Evolutionary conservation across 2,888 invertebrate genomes (phyloP).

Genomic region (Thalpophila matura): DNA sequence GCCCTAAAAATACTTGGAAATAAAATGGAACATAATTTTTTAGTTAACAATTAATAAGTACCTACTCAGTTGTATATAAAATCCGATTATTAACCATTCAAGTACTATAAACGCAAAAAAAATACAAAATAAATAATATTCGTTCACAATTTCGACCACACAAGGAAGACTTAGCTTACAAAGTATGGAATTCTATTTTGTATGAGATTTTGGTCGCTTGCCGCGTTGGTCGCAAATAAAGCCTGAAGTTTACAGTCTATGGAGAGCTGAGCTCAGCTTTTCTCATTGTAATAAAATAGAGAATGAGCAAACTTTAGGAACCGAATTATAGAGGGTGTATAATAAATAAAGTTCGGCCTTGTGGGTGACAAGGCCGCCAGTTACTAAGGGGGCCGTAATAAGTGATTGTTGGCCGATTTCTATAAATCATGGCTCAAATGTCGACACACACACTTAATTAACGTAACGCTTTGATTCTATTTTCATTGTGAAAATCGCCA

Average conservation of each 20-base stretch:
- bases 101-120: constrained; percentile 12
- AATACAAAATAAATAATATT: constrained; percentile 8
- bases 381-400: background rate
- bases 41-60: background rate
- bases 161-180: constrained; percentile 16
- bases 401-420: constrained; percentile 25
- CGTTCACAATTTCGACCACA: constrained; percentile 6
- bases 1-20: too few relatives aligned
- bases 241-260: constrained; percentile 42
- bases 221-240: constrained; percentile 33
- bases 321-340: constrained; percentile 16
- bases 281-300: constrained; percentile 40
- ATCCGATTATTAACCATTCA: background rate
- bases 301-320: constrained; percentile 35
- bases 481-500: background rate
- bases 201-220: constrained; percentile 36
- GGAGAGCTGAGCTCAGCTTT: constrained; percentile 41
- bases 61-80: background rate
- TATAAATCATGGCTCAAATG: too few relatives aligned
- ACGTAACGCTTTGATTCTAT: too few relatives aligned
- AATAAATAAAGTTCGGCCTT: constrained; percentile 32
- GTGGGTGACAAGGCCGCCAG: constrained; percentile 22
- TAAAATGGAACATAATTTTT: too few relatives aligned
- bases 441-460: too few relatives aligned
- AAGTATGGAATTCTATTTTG: constrained; percentile 40